A percentile compares a stretch with the other conserved stretches of the same genome.
phyloP scores from a whole-genome alignment of 2,113 vertebrate species.

The Sinocyclocheilus anshuiensis region DNA sequence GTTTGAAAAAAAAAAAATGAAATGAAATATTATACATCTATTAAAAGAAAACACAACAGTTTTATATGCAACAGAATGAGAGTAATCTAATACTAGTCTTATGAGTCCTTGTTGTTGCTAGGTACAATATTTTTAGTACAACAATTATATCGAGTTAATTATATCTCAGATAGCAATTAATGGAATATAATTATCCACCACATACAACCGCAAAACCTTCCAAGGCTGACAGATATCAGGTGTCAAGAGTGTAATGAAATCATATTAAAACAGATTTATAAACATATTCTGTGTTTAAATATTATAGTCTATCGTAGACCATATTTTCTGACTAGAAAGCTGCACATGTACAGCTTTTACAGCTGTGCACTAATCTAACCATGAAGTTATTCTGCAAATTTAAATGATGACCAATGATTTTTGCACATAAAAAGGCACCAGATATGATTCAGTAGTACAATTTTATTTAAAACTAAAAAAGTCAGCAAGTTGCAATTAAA shows the following conservation, averaged over 20 bases:
- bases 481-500: slow-evolving; percentile 74
- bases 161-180: not conserved
- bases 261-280: not conserved
- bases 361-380: not conserved
- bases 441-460: slow-evolving; percentile 70
- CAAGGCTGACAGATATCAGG: not conserved
- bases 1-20: not conserved
- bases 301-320: not conserved
- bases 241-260: not conserved
- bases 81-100: not conserved
- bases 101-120: not conserved
- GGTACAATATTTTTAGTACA: not conserved
- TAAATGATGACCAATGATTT: not conserved
- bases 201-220: not conserved
- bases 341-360: not conserved
- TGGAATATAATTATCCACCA: slow-evolving; percentile 8
- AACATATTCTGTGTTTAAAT: not conserved
- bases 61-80: not conserved
- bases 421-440: slow-evolving; percentile 29
- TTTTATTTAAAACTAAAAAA: slow-evolving; percentile 90
- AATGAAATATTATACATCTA: not conserved
- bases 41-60: not conserved
- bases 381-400: not conserved
- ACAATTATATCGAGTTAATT: not conserved
- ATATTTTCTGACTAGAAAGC: not conserved